Evolutionary conservation across 2,113 vertebrate genomes (phyloP), one percentile per base, ranked within the genome.

Genomic region (Nipponia nippon): DNA sequence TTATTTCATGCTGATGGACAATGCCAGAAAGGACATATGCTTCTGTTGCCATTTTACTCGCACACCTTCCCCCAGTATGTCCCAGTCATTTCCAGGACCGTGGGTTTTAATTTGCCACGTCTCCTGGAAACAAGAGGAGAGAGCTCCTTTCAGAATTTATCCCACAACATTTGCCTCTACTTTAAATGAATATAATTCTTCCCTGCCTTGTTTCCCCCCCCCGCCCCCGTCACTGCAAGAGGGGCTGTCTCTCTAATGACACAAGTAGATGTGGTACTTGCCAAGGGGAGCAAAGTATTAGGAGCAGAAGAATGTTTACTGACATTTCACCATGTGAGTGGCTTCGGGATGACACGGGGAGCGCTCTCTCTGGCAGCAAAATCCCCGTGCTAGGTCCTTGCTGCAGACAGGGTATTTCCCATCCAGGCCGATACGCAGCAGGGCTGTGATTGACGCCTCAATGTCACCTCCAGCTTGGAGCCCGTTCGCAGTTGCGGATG

Each of bases 291-390:
- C 66, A 83, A 90, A 67, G 25, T 89, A 70, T 80, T 89, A 95
- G 75, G 72, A 91, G 88, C 88, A 94, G 91, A 91, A 96, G 90
- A 96, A 93, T 95, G 65, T 82, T 90, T 91, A 61, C 83, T 85
- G 93, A 89, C 86, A 72, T 78, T 73, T 92, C 66, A 87, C 77
- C 81, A 82, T 1, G 16, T 83, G 83, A 93, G 69, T 69, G 67
- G 70, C 67, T 93, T 79, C 8, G 3, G 75, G 85, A 92, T 47
- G 46, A 55, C 52, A 62, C 1, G 4, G 16, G 30, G 63, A 95
- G 56, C 4, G 1, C 50, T 61, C 46, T 56, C 29, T 83, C 71
- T 15, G 2, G 88, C 95, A 93, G 87, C 62, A 93, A 70, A 88
- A 86, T 58, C 79, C 85, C 55, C 3, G 4, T 65, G 80, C 63